Evolutionary conservation across 2,797 vertebrate species (phyloP), one percentile per base, ranked within the genome.

Genomic region (Rhyacichthys aspro): DNA sequence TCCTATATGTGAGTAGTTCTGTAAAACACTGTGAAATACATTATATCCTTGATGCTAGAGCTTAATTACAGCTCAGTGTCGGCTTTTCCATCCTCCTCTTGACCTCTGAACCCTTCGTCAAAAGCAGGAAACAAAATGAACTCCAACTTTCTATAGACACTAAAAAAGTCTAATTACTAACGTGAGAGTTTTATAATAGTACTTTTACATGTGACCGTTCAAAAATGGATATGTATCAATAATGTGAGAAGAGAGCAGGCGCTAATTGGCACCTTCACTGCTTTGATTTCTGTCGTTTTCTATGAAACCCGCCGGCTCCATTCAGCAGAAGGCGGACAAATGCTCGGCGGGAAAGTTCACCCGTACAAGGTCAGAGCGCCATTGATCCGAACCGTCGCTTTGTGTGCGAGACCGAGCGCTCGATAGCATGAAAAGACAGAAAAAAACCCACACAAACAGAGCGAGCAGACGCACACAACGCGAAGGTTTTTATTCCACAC

Each of bases 291-390:
- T 15, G 16, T 50, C 32, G 2, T 23, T n/a, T 8, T 12, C 15
- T 12, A 18, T 60, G 8, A 37, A 61, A 44, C 38, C 12, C 8
- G 15, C 17, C 3, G 5, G 9, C 54, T 55, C 37, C 19, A 44
- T 32, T 49, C 64, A 59, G 44, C 55, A 28, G 10, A 15, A 61
- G 58, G 43, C 18, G 28, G 18, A 55, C 48, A 47, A 58, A 28
- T 65, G 74, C 64, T 72, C 23, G 34, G 55, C 43, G 49, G 67
- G 64, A 70, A 72, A 63, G 61, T 61, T 74, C 54, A 62, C 11
- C 23, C 0, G 10, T 1, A 32, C 67, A 76, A 74, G 60, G 64
- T 68, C 37, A 64, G 14, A 37, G 12, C 8, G 34, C 45, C 48
- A 69, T 52, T 68, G 70, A 82, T 80, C 59, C 48, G 16, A 52